phyloP scores from a whole-genome alignment of 2,888 invertebrate genomes.

The Leistus spinibarbis region DNA sequence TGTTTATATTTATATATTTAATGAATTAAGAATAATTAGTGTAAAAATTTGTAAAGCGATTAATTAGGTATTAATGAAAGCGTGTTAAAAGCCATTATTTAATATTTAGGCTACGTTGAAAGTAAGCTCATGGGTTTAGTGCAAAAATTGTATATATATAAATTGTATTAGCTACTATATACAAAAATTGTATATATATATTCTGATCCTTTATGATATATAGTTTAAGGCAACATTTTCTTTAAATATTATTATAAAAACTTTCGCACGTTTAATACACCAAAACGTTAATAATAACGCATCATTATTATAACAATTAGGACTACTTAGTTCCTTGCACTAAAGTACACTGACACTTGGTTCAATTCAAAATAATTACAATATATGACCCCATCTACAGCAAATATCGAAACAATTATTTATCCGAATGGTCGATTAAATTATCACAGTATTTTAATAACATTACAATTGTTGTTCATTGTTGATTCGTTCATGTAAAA shows the following conservation, averaged over 20 bases:
- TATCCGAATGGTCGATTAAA: background rate
- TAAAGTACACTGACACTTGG: no score
- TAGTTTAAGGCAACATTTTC: constrained; percentile 23
- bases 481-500: background rate
- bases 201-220: constrained; percentile 12
- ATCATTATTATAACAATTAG: no score
- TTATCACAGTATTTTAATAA: background rate
- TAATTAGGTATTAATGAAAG: background rate
- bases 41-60: background rate
- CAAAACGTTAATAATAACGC: no score
- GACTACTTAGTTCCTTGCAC: background rate
- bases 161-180: no score
- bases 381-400: background rate
- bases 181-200: constrained; percentile 12
- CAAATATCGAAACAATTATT: background rate
- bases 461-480: background rate
- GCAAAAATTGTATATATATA: constrained; percentile 8
- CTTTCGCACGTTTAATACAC: no score
- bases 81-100: background rate
- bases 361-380: no score
- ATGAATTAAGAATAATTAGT: background rate
- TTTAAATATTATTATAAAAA: constrained; percentile 26
- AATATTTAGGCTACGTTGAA: constrained; percentile 1
- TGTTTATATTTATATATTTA: background rate
- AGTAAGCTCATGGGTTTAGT: background rate